Percentiles rank a stretch among this genome's conserved stretches.
Evolutionary conservation across 2,113 vertebrate species (phyloP).

Genomic region (Psittacus erithacus): DNA sequence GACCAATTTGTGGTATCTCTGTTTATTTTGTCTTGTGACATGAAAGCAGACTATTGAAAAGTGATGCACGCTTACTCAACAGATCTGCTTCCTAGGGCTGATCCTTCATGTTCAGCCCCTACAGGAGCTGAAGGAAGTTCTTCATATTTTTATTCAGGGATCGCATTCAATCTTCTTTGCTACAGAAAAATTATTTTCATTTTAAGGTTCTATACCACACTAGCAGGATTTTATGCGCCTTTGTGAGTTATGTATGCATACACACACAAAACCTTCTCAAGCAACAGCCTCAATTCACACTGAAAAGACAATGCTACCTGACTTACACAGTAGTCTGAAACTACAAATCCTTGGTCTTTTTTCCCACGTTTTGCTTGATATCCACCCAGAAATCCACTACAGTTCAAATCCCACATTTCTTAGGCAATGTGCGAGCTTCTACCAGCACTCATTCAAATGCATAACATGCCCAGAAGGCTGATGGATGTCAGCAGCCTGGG

Average conservation of each 20-base stretch:
- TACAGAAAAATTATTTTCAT: neutral
- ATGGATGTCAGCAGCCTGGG: neutral
- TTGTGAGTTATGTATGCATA: neutral
- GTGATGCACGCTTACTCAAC: neutral
- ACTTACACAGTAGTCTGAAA: neutral
- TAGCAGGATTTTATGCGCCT: neutral
- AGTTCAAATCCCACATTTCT: neutral
- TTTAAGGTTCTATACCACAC: neutral
- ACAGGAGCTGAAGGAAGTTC: neutral
- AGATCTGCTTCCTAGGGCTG: neutral
- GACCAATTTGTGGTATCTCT: constrained; percentile 35
- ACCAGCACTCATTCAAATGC: neutral
- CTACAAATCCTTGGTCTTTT: neutral
- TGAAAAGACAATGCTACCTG: neutral
- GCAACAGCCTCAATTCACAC: neutral
- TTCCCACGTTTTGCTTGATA: neutral
- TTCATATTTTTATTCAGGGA: neutral
- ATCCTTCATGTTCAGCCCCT: neutral
- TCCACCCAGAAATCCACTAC: neutral
- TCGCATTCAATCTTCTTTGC: neutral
- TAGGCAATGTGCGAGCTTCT: neutral
- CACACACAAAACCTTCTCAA: neutral
- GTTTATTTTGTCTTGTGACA: constrained; percentile 47
- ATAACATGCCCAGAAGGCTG: neutral
- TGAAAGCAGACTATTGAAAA: neutral